Percentiles rank a stretch among this genome's conserved stretches.
phyloP scores from a whole-genome alignment of 2,797 vertebrate genomes.

The Tragopan temminckii region DNA sequence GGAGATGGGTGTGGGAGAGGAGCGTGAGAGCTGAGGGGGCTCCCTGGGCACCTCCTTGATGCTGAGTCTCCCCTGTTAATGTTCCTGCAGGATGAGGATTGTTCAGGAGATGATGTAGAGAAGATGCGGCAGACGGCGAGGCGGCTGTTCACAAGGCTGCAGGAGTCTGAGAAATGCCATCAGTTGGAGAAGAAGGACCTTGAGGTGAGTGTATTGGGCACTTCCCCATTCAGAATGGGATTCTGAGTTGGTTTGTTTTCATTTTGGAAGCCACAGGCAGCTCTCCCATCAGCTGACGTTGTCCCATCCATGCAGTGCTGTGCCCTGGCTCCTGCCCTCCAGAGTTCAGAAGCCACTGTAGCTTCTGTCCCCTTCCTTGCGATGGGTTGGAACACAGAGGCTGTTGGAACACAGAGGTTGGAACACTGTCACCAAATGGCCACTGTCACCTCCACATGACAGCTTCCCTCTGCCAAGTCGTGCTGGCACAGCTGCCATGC shows the following conservation, averaged over 20 bases:
- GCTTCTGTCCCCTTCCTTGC: not conserved
- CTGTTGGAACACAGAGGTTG: not conserved
- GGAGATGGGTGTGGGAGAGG: not conserved
- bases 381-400: not conserved
- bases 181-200: constrained; percentile 87
- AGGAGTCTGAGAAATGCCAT: constrained; percentile 88
- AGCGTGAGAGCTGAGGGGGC: not conserved
- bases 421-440: not conserved
- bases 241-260: not conserved
- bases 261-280: not conserved
- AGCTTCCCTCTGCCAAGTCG: not conserved
- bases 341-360: not conserved
- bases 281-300: not conserved
- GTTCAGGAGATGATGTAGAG: constrained; percentile 80
- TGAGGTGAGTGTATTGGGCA: constrained; percentile 79
- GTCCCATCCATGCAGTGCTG: not conserved
- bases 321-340: not conserved
- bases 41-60: not conserved
- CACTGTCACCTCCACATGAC: not conserved
- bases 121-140: constrained; percentile 87
- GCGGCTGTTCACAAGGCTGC: constrained; percentile 87
- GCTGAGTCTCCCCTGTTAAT: not conserved
- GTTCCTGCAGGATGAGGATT: constrained; percentile 38
- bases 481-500: not conserved
- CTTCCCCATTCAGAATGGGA: not conserved